These are phyloP conservation scores for Nephrotoma flavescens DNA, from an alignment of 2,888 invertebrate genomes.

Conservation along the genomic window DNA sequence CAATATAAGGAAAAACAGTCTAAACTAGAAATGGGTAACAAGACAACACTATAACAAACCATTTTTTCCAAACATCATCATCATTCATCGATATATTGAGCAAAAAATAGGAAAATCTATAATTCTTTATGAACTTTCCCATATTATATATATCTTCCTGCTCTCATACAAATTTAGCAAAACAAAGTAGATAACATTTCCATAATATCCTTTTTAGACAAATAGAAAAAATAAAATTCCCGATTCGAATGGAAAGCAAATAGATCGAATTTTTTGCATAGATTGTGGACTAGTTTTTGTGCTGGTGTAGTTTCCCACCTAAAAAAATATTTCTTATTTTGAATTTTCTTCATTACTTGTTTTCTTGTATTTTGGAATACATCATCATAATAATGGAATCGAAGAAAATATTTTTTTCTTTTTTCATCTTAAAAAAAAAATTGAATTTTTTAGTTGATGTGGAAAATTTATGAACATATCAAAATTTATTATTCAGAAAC, in stretches of 20 bases:
- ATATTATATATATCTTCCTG: neutral
- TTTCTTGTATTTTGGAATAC: neutral
- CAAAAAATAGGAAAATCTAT: neutral
- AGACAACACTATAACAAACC: neutral
- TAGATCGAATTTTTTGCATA: neutral
- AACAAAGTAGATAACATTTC: neutral
- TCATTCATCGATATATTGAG: neutral
- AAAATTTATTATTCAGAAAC: neutral
- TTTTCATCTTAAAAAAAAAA: neutral
- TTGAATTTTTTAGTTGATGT: neutral
- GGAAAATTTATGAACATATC: neutral
- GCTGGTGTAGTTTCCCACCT: neutral
- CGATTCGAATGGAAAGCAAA: neutral
- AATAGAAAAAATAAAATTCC: neutral
- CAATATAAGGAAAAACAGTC: neutral
- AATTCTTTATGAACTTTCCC: neutral
- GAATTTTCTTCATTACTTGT: neutral
- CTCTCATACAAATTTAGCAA: neutral
- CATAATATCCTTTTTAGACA: neutral
- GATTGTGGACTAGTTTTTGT: neutral
- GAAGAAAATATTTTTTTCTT: neutral
- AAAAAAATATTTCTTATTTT: neutral
- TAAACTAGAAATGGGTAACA: neutral
- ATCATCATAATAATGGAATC: neutral
- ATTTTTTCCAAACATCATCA: neutral